Percentiles rank a stretch among this genome's conserved stretches.
phyloP scores from a whole-genome alignment of 2,113 vertebrate genomes.

The Peromyscus californicus region DNA sequence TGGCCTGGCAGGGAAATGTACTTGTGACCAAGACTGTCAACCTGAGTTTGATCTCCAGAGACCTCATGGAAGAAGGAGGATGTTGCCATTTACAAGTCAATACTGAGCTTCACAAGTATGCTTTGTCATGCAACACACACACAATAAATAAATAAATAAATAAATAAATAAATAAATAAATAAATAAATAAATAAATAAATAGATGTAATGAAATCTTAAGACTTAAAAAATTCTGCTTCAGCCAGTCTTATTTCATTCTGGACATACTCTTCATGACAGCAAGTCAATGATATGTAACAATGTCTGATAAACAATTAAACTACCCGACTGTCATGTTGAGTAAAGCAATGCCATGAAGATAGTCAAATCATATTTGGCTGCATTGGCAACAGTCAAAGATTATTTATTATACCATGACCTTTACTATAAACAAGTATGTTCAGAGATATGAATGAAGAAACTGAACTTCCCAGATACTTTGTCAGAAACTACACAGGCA shows the following conservation, averaged over 20 bases:
- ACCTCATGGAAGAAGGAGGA: background rate
- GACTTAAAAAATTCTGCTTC: background rate
- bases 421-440: background rate
- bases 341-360: background rate
- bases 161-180: too few relatives aligned
- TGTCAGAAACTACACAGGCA: background rate
- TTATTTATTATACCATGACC: background rate
- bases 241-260: background rate
- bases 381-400: background rate
- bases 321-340: background rate
- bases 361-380: background rate
- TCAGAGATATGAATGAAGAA: fast-evolving
- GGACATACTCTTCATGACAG: background rate
- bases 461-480: background rate
- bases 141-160: too few relatives aligned
- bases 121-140: background rate
- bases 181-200: background rate
- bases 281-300: background rate
- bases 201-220: background rate
- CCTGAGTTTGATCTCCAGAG: too few relatives aligned
- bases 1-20: too few relatives aligned
- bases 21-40: background rate
- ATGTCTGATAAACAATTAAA: background rate
- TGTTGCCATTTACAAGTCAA: background rate
- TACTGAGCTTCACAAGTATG: fast-evolving